These are phyloP conservation scores for Ericerus pela DNA, from an alignment of 1,140 invertebrate genomes.

Conservation along the genomic window DNA sequence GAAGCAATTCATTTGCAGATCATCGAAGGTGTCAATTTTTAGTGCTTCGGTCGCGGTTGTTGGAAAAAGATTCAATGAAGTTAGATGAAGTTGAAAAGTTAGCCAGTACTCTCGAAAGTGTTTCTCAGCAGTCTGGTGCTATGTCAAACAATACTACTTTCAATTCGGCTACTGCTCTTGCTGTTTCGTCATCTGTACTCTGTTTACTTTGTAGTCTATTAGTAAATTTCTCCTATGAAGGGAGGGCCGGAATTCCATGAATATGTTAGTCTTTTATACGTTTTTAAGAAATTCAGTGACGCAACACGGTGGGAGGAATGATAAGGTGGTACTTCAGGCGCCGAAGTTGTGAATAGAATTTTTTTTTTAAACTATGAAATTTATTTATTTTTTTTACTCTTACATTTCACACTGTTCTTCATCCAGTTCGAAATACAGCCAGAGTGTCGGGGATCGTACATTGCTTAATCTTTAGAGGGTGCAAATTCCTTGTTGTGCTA, in stretches of 20 bases:
- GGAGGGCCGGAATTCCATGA: no score
- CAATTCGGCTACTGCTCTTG: neutral
- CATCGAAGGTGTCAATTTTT: neutral
- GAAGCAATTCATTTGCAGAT: neutral
- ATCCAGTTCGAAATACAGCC: no score
- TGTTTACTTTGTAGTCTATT: no score
- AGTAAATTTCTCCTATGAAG: no score
- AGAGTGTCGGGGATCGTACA: neutral
- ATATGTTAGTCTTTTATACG: no score
- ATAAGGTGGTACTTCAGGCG: no score
- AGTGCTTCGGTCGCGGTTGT: neutral
- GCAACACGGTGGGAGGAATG: no score
- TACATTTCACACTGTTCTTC: no score
- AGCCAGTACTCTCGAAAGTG: neutral
- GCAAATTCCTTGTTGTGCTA: neutral
- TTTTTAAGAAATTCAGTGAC: no score
- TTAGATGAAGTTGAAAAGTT: neutral
- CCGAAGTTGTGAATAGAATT: no score
- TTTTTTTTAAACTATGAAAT: no score
- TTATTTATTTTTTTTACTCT: no score
- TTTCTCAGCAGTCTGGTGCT: neutral
- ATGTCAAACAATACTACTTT: neutral
- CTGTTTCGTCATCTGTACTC: neutral
- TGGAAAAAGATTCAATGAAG: neutral
- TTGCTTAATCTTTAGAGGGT: neutral